Evolutionary conservation across 2,797 vertebrate species (phyloP).

Genomic region (Sebastes kiyomatsui): DNA sequence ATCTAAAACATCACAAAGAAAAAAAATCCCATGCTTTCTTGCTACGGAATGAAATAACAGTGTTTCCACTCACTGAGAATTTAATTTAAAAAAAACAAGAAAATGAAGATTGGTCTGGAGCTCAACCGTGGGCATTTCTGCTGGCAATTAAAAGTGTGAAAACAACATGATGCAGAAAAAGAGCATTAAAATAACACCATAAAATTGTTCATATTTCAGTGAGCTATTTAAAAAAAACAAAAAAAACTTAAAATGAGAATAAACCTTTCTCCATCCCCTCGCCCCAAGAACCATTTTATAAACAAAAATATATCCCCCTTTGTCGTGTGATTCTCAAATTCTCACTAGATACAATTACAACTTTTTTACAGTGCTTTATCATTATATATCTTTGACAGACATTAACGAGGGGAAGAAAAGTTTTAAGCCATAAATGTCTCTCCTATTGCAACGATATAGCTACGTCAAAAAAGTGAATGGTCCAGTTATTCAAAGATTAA

Average conservation of each 20-base stretch:
- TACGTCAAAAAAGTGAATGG: constrained; percentile 78
- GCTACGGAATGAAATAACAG: constrained; percentile 75
- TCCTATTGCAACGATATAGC: constrained; percentile 79
- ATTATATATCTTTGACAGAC: constrained; percentile 82
- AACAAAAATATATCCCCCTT: constrained; percentile 85
- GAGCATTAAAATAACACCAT: constrained; percentile 76
- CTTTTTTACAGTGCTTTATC: constrained; percentile 88
- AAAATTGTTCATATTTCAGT: constrained; percentile 78
- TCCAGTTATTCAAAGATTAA: constrained; percentile 80
- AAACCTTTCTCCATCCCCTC: constrained; percentile 65
- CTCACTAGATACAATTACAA: constrained; percentile 82
- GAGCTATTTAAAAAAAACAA: constrained; percentile 69
- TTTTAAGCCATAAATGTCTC: constrained; percentile 61
- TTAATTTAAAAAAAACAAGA: constrained; percentile 31
- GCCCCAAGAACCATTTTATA: constrained; percentile 78
- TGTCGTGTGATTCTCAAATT: constrained; percentile 78
- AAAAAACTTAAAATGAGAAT: constrained; percentile 70
- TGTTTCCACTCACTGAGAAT: constrained; percentile 71
- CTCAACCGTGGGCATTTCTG: constrained; percentile 58
- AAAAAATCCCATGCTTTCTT: constrained; percentile 49
- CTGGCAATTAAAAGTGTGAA: constrained; percentile 67
- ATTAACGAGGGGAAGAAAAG: constrained; percentile 39
- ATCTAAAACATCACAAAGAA: constrained; percentile 47
- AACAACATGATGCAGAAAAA: constrained; percentile 62
- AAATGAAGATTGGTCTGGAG: constrained; percentile 62